phyloP scores from a whole-genome alignment of 2,888 invertebrate genomes.

The Troilus luridus region DNA sequence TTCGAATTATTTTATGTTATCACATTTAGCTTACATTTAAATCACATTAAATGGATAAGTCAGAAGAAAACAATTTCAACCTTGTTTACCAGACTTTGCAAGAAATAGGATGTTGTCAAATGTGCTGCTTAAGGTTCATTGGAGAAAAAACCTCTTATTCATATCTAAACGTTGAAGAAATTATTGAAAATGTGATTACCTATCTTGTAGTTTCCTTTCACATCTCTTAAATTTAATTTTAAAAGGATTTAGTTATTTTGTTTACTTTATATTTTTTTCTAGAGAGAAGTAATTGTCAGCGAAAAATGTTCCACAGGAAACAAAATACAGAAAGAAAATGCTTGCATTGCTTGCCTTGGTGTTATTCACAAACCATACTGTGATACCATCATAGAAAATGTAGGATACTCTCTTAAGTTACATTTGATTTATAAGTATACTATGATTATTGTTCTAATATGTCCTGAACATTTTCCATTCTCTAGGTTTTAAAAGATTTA shows the following conservation, averaged over 20 bases:
- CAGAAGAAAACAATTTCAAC: conserved; percentile 26
- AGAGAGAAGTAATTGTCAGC: conserved; percentile 10
- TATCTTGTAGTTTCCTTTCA: background rate
- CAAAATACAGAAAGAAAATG: conserved; percentile 72
- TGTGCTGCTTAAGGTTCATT: conserved; percentile 79
- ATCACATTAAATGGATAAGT: background rate
- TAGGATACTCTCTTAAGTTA: conserved; percentile 42
- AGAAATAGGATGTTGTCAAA: conserved; percentile 72
- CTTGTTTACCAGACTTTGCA: conserved; percentile 46
- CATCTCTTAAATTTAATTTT: background rate
- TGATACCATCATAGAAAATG: conserved; percentile 66
- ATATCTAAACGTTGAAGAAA: conserved; percentile 68
- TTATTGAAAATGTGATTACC: conserved; percentile 48
- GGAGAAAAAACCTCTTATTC: conserved; percentile 74
- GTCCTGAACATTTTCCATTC: background rate
- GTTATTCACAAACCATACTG: conserved; percentile 75
- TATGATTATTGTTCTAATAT: background rate
- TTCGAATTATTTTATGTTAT: background rate
- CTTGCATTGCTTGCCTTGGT: conserved; percentile 82
- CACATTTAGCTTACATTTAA: background rate
- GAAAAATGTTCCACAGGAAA: conserved; percentile 34
- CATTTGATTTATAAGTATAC: background rate
- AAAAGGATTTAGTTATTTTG: background rate
- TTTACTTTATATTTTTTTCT: background rate
- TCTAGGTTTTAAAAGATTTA: conserved; percentile 67